These are phyloP conservation scores for Labroides dimidiatus DNA, from an alignment of 2,797 vertebrate genomes.

Conservation along the genomic window DNA sequence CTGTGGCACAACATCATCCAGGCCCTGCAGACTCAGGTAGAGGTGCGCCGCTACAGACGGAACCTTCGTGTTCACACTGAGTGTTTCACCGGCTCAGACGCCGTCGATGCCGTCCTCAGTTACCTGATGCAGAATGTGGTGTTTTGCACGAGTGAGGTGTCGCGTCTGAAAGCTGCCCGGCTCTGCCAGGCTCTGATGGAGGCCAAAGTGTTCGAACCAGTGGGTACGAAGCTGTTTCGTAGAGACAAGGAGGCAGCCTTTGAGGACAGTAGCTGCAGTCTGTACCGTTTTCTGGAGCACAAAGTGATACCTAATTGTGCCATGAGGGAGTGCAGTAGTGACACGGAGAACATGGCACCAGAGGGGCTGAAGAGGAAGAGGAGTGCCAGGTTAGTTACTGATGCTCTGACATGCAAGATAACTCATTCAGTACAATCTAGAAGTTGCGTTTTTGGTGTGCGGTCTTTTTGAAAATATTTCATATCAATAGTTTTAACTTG, in stretches of 20 bases:
- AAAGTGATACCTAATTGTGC: constrained; percentile 50
- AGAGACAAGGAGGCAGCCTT: constrained; percentile 85
- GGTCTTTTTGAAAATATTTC: too few species aligned
- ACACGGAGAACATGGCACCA: constrained; percentile 65
- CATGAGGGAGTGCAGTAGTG: constrained; percentile 36
- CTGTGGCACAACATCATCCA: constrained; percentile 90
- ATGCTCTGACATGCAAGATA: not conserved
- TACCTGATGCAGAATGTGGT: constrained; percentile 90
- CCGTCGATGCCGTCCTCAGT: constrained; percentile 89
- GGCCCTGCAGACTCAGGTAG: constrained; percentile 86
- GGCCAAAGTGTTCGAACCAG: constrained; percentile 88
- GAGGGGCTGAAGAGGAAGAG: constrained; percentile 73
- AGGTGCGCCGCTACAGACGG: constrained; percentile 84
- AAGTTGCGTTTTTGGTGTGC: too few species aligned
- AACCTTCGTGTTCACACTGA: constrained; percentile 82
- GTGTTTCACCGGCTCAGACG: constrained; percentile 88
- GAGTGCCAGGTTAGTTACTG: constrained; percentile 74
- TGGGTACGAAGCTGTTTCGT: constrained; percentile 86
- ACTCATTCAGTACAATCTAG: not conserved
- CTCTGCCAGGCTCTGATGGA: constrained; percentile 93
- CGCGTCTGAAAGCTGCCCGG: constrained; percentile 85
- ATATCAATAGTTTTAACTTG: too few species aligned
- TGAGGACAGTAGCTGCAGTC: constrained; percentile 86
- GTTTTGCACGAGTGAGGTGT: constrained; percentile 87
- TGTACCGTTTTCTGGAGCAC: constrained; percentile 87